Percentiles rank a stretch among this genome's conserved stretches.
phyloP scores from a whole-genome alignment of 1,140 invertebrate species.

The Pachypeltis micranthus region DNA sequence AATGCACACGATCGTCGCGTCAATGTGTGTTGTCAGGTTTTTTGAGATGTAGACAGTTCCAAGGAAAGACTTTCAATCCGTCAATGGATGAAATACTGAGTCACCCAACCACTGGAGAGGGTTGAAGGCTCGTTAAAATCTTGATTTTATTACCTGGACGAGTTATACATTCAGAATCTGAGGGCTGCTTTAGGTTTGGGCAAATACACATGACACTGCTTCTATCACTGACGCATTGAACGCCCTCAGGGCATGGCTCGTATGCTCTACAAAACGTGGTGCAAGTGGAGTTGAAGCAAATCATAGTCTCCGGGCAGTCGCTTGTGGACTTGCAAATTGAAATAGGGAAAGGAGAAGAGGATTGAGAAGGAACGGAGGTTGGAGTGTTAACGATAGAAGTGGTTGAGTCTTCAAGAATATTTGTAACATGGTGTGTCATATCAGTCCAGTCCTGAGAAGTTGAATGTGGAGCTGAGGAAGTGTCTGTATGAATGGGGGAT shows the following conservation, averaged over 20 bases:
- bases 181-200: slow-evolving; percentile 28
- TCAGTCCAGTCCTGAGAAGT: too few relatives aligned
- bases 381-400: background rate
- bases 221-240: slow-evolving; percentile 37
- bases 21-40: slow-evolving; percentile 12
- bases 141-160: slow-evolving; percentile 41
- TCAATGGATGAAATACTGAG: background rate
- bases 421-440: too few relatives aligned
- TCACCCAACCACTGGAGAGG: background rate
- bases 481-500: too few relatives aligned
- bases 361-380: background rate
- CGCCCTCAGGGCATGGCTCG: slow-evolving; percentile 31
- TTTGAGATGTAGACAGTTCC: background rate
- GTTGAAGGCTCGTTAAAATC: background rate
- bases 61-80: slow-evolving; percentile 11
- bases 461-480: too few relatives aligned
- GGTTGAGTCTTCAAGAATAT: too few relatives aligned
- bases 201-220: slow-evolving; percentile 43
- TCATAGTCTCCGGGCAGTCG: slow-evolving; percentile 41
- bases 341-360: background rate
- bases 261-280: slow-evolving; percentile 42
- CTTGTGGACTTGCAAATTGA: background rate
- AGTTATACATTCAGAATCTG: slow-evolving; percentile 37
- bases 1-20: slow-evolving; percentile 5
- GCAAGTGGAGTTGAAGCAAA: slow-evolving; percentile 42